Evolutionary conservation across 2,888 invertebrate species (phyloP).

Genomic region (Chromoteleia sp.): DNA sequence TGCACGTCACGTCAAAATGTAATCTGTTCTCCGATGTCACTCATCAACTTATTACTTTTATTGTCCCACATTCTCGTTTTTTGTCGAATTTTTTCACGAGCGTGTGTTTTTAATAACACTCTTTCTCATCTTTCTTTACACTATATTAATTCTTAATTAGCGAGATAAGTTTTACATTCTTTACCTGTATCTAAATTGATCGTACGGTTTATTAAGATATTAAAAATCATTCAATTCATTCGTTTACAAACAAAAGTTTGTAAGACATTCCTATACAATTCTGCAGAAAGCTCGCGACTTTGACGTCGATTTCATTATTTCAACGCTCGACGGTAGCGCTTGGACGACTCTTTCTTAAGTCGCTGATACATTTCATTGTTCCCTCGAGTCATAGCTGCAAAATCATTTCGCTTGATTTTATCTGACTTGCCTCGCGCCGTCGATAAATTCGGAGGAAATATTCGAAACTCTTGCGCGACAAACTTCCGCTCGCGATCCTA

Average conservation of each 20-base stretch:
- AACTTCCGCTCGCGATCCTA: slow-evolving; percentile 19
- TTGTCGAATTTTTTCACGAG: neutral
- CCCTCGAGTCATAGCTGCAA: slow-evolving; percentile 1
- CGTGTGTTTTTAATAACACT: no score
- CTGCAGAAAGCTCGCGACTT: neutral
- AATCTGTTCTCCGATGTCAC: slow-evolving; percentile 33
- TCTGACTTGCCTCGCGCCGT: slow-evolving; percentile 9
- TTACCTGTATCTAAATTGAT: neutral
- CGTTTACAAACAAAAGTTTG: neutral
- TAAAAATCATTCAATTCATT: neutral
- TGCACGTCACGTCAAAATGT: slow-evolving; percentile 37
- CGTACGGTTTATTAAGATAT: neutral
- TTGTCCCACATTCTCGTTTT: slow-evolving; percentile 1
- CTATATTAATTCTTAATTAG: no score
- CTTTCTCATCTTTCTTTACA: no score
- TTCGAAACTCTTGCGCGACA: slow-evolving; percentile 30
- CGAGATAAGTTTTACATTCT: no score
- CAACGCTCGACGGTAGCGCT: neutral
- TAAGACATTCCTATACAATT: neutral
- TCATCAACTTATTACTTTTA: slow-evolving; percentile 23
- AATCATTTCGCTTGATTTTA: neutral
- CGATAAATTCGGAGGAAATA: neutral
- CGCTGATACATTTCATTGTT: slow-evolving; percentile 8
- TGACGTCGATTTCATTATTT: neutral
- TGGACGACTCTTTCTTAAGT: neutral